A percentile compares a stretch with the other conserved stretches of the same genome.
These are phyloP conservation scores for Hedya salicella DNA, from an alignment of 2,888 invertebrate genomes.

Conservation along the genomic window DNA sequence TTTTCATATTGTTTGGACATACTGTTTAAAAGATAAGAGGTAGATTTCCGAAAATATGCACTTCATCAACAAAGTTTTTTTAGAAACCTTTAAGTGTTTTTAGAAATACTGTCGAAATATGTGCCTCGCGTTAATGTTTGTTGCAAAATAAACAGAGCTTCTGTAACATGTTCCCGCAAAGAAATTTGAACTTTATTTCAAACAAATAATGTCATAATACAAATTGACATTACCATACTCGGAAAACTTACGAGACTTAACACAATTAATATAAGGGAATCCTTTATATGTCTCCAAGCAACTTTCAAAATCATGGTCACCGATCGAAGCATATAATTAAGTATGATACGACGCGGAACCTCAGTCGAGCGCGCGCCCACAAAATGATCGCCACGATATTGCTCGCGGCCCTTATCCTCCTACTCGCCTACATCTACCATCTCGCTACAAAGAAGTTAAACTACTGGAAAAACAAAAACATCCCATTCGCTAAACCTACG, in stretches of 20 bases:
- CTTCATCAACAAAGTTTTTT: no score
- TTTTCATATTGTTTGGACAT: no score
- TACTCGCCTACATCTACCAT: conserved; percentile 20
- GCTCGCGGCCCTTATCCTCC: not conserved
- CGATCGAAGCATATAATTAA: not conserved
- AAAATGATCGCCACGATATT: conserved; percentile 31
- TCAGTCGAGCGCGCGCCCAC: not conserved
- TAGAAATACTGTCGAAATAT: no score
- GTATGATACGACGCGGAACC: not conserved
- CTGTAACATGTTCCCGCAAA: no score
- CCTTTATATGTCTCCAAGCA: conserved; percentile 7
- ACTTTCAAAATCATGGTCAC: conserved; percentile 33
- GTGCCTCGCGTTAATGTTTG: no score
- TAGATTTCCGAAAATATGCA: no score
- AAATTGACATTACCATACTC: not conserved
- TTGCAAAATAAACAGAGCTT: no score
- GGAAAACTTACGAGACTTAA: not conserved
- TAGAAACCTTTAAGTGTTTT: no score
- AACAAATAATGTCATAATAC: no score
- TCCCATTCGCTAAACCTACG: conserved; percentile 54
- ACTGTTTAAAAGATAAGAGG: no score
- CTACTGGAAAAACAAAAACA: conserved; percentile 60
- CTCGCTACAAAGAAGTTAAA: conserved; percentile 37
- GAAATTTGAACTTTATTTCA: no score
- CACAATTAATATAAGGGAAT: not conserved